phyloP scores from a whole-genome alignment of 2,888 invertebrate species.

The Piscicola geometra region DNA sequence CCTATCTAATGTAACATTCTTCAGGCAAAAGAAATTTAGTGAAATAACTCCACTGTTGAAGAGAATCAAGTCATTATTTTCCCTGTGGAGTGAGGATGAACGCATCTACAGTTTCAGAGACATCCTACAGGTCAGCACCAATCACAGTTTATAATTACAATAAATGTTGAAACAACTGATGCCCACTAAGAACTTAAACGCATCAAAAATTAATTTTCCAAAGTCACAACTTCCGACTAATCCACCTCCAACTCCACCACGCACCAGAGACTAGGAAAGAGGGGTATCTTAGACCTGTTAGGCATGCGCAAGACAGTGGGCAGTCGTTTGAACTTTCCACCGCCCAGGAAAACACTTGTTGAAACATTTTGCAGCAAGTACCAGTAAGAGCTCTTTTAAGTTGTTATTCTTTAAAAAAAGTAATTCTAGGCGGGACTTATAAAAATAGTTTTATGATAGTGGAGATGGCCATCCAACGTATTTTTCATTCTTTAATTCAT shows the following conservation, averaged over 20 bases:
- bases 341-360: conserved; percentile 46
- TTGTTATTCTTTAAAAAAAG: too few relatives aligned
- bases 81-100: conserved; percentile 48
- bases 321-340: conserved; percentile 49
- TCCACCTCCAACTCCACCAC: too few relatives aligned
- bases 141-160: background rate
- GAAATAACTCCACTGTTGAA: conserved; percentile 48
- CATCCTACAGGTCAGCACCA: conserved; percentile 43
- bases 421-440: too few relatives aligned
- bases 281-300: conserved; percentile 52
- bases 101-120: conserved; percentile 47
- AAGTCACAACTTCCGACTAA: background rate
- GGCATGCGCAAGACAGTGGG: conserved; percentile 54
- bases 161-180: background rate
- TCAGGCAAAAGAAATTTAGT: too few relatives aligned
- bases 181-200: too few relatives aligned
- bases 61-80: conserved; percentile 47
- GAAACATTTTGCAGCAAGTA: conserved; percentile 49
- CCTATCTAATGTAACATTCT: too few relatives aligned
- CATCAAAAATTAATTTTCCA: background rate
- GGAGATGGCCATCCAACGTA: too few relatives aligned
- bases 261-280: conserved; percentile 47
- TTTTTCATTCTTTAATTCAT: too few relatives aligned
- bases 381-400: conserved; percentile 46
- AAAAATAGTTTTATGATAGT: too few relatives aligned